phyloP scores from a whole-genome alignment of 2,113 vertebrate genomes.

The Microtus oregoni region DNA sequence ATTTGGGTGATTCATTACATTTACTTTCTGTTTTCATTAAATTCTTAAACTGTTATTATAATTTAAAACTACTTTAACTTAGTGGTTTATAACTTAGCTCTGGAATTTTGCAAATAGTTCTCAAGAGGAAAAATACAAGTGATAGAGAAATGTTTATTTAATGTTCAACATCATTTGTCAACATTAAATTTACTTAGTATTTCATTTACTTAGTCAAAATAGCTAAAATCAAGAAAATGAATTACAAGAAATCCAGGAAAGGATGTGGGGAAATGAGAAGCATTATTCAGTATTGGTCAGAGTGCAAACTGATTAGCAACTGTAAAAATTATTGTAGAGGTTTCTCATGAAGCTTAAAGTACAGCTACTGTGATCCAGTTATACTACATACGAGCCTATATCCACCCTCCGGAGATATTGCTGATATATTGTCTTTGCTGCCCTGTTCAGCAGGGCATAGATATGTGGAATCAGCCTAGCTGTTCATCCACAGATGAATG shows the following conservation, averaged over 20 bases:
- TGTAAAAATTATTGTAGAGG: background rate
- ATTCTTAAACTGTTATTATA: background rate
- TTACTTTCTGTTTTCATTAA: constrained; percentile 42
- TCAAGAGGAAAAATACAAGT: background rate
- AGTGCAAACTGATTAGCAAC: background rate
- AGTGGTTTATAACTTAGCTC: background rate
- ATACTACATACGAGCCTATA: background rate
- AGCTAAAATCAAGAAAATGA: background rate
- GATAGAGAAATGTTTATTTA: background rate
- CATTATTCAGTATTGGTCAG: background rate
- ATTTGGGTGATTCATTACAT: background rate
- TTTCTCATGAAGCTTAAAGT: background rate
- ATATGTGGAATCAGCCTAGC: background rate
- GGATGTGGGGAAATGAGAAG: background rate
- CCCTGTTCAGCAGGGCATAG: background rate
- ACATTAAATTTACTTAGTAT: background rate
- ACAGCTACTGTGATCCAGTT: background rate
- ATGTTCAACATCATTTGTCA: background rate
- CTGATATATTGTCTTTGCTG: no score
- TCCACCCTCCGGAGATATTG: background rate
- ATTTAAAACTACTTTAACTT: constrained; percentile 37
- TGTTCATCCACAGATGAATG: background rate
- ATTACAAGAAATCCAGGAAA: background rate
- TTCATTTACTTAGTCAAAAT: background rate
- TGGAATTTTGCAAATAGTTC: background rate